Evolutionary conservation across 2,113 vertebrate genomes (phyloP), one percentile per base, ranked within the genome.

Genomic region (Pleuronectes platessa): DNA sequence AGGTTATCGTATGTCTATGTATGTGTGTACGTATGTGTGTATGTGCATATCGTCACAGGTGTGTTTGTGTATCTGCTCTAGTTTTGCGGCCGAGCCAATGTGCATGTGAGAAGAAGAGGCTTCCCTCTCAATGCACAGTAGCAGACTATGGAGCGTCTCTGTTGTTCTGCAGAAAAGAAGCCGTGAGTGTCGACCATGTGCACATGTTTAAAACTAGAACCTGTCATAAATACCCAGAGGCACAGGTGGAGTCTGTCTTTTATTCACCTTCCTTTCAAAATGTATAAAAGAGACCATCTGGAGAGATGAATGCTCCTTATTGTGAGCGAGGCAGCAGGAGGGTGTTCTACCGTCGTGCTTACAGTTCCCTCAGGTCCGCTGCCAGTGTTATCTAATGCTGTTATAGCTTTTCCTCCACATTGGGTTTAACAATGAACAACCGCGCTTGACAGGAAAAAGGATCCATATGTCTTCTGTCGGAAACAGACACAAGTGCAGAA

Each of bases 401-500:
- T 93, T 93, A 92, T 86, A 76, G 84, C 79, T 58, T 79, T 86
- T 92, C 83, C 87, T 80, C 86, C 71, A 60, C 78, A 17, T 64
- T 21, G 63, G 27, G 49, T 71, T 54, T 77, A 56, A 91, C 89
- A 92, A 93, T 89, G 79, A 76, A 75, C 35, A 55, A 68, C 61
- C 71, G 69, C 72, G 60, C 70, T 18, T 49, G 69, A 40, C 72
- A 77, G 89, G 87, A 91, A 87, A 85, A 84, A 47, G 63, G 60
- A 74, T 81, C 69, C 14, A 2, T 59, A 68, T 59, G 45, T 87
- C 55, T 49, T 75, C 21, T 18, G 59, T 54, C 47, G 6, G 24
- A 58, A 17, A 23, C 51, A 54, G 31, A 31, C 31, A 31, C 31
- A 31, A 31, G 8, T 14, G 3, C 24, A 60, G 26, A 58, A 60